These are phyloP conservation scores for Octopus bimaculoides DNA, from an alignment of 1,140 invertebrate genomes.

Conservation along the genomic window DNA sequence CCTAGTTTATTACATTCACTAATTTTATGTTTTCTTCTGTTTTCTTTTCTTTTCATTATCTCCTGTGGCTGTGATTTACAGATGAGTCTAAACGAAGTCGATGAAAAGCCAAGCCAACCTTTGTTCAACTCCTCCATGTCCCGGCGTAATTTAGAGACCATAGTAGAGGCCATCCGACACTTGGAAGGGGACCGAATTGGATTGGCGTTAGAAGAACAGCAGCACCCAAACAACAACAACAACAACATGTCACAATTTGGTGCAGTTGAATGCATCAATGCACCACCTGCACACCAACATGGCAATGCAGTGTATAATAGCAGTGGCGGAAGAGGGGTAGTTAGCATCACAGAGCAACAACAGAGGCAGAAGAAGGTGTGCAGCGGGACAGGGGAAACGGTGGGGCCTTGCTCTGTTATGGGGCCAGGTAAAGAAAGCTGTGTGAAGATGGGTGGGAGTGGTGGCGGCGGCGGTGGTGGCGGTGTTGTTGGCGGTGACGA, in stretches of 20 bases:
- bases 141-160: constrained; percentile 92
- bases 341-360: too few relatives aligned
- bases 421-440: background rate
- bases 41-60: background rate
- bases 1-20: background rate
- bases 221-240: constrained; percentile 10
- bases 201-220: constrained; percentile 20
- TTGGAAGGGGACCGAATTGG: constrained; percentile 84
- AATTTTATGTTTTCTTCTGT: background rate
- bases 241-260: background rate
- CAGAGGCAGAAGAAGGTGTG: too few relatives aligned
- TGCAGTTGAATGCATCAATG: background rate
- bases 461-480: background rate
- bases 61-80: background rate
- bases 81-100: background rate
- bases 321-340: too few relatives aligned
- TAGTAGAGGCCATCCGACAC: constrained; percentile 95
- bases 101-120: constrained; percentile 3
- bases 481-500: background rate
- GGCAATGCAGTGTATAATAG: too few relatives aligned
- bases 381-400: too few relatives aligned
- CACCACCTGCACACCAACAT: too few relatives aligned
- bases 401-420: too few relatives aligned
- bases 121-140: constrained; percentile 65
- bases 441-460: constrained; percentile 5